Percentiles rank a stretch among this genome's conserved stretches.
phyloP scores from a whole-genome alignment of 2,888 invertebrate genomes.

The Julus scanicus region DNA sequence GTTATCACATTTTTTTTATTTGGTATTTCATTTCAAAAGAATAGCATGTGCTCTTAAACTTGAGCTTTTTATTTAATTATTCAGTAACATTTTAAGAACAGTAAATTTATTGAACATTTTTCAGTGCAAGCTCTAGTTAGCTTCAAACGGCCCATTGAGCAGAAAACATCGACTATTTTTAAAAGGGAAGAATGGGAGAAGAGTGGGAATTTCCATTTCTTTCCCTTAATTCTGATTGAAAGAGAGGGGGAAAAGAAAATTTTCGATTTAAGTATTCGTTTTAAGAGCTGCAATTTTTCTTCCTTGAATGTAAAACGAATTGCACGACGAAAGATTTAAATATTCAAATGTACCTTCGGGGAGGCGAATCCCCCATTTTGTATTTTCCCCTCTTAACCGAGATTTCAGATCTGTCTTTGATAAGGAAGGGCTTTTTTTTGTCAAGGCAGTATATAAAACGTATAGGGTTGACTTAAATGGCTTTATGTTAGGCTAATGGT shows the following conservation, averaged over 20 bases:
- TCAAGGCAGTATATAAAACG: too few relatives aligned
- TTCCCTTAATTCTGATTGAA: not conserved
- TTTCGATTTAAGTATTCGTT: not conserved
- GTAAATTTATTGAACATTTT: too few relatives aligned
- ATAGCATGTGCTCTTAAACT: too few relatives aligned
- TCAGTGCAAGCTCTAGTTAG: too few relatives aligned
- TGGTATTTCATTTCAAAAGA: too few relatives aligned
- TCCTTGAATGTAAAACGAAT: not conserved
- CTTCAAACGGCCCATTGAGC: too few relatives aligned
- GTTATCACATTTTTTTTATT: too few relatives aligned
- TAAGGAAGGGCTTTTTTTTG: not conserved
- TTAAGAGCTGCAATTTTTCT: not conserved
- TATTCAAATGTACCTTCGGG: conserved; percentile 1
- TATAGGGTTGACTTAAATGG: not conserved
- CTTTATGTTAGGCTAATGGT: not conserved
- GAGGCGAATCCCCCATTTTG: not conserved
- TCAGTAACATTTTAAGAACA: too few relatives aligned
- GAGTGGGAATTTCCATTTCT: not conserved
- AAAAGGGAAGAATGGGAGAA: not conserved
- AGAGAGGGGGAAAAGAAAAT: not conserved
- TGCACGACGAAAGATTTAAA: not conserved
- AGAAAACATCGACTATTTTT: not conserved
- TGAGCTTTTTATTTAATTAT: too few relatives aligned
- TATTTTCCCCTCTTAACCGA: not conserved
- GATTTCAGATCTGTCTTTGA: not conserved